Base-by-base conservation (phyloP, 2,113 vertebrate genomes). In the Entelurus aequoreus region DNA sequence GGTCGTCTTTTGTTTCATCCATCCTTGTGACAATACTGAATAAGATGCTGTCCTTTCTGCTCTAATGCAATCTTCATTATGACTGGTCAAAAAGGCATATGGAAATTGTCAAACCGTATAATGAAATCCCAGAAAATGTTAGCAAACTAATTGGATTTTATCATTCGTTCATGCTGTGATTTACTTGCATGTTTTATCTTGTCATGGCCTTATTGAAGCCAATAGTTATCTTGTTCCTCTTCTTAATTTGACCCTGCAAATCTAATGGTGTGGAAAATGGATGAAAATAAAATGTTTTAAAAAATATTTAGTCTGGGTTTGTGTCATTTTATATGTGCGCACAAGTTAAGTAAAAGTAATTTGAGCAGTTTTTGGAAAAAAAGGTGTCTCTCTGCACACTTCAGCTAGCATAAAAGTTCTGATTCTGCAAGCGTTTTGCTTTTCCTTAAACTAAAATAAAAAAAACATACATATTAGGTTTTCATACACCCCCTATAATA, bases 1-100 rank as follows among this genome's bases (percentile, higher is more conserved):
- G 80, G 89, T 90, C 88, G 89, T 7, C 8, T 66, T 77, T 54
- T 72, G 46, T 74, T 79, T 87, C 84, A 87, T 84, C 80, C 87
- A 85, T 52, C 21, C 71, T 74, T 83, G 65, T 56, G 65, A 80
- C 77, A 82, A 72, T 36, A 49, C 70, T 68, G 88, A 90, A 91
- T 81, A 84, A 84, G 77, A 82, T 80, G 44, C 76, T 57, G 78
- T 82, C 79, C 70, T 53, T 84, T 82, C 74, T 85, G 69, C 86
- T 90, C 71, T 76, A 59, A 84, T 85, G 76, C 61, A 68, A 78
- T 89, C 92, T 90, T 87, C 74, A 90, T 90, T 92, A 91, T 57
- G 59, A 79, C 67, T 78, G 82, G 77, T 89, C 79, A 89, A 54
- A 84, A 87, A 82, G 72, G 88, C 90, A 89, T 84, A 84, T 80